Base-by-base conservation (phyloP, 2,113 vertebrate genomes). In the Hippocampus barbouri region DNA sequence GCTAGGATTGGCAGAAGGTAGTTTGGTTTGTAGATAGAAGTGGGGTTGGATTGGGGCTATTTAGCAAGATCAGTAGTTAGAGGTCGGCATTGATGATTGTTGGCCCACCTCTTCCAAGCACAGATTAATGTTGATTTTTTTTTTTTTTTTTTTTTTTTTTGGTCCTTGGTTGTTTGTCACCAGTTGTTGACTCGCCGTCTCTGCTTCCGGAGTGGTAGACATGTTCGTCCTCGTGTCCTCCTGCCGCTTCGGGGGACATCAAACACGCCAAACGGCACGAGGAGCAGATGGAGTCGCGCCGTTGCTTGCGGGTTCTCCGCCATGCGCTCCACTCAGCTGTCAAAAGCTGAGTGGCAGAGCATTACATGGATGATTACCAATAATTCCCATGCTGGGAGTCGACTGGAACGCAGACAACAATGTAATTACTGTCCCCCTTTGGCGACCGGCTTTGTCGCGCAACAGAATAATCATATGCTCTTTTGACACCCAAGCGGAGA, bases 301-400 rank as follows among this genome's bases (percentile, higher is more conserved):
- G 62, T 64, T 10, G 62, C 63, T 45, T 12, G 77, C n/a, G 41
- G 77, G 83, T 86, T 70, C 77, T 78, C 82, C 83, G 73, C 85
- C 75, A 80, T 86, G 86, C 30, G 87, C 91, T 90, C 88, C 79
- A 89, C 79, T 87, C 83, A 86, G 86, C 88, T 91, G 87, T 91
- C 90, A 91, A 86, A 87, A 81, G 80, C 79, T 90, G 92, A 92
- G 85, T 90, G 89, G 85, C 89, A 91, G 82, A 71, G 66, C 85
- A 87, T 90, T 90, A 91, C 87, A 91, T 86, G 90, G 88, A 87
- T 90, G 88, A 92, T 93, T 92, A 91, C 87, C 84, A 88, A 85
- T 89, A 88, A 89, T 91, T 89, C 87, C 89, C 87, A 78, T 63
- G 77, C 77, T 68, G 75, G 84, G 86, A 88, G 80, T 85, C 85